Conservation (phyloP, 2,797 vertebrate species). For the Molossus molossus region DNA sequence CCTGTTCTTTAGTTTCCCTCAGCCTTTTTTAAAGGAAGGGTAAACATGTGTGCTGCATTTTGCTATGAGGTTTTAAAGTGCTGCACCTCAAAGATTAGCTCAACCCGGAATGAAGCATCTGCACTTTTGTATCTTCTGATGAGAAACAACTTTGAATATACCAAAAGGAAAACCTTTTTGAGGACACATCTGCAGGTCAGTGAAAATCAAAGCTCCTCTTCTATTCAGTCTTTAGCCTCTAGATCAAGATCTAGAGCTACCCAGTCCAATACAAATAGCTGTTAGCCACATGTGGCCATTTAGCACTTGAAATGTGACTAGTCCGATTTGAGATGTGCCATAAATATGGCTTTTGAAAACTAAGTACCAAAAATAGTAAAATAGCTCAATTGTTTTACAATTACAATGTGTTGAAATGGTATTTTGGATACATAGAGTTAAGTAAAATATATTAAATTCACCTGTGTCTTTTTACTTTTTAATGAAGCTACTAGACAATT, state of each 20-base stretch:
- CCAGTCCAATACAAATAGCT: background rate
- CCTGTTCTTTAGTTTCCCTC: constrained; percentile 93
- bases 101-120: constrained; percentile 95
- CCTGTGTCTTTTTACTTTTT: background rate
- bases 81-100: constrained; percentile 96
- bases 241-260: background rate
- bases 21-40: constrained; percentile 97
- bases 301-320: background rate
- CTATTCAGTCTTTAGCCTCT: background rate
- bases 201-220: constrained; percentile 56
- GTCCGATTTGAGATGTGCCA: background rate
- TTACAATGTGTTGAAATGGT: background rate
- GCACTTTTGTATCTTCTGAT: constrained; percentile 98
- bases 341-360: constrained; percentile 5
- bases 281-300: background rate
- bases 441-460: constrained; percentile 55
- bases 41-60: constrained; percentile 96
- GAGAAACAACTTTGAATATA: constrained; percentile 98
- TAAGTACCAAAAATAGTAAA: constrained; percentile 19
- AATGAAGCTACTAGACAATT: background rate
- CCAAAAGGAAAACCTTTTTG: constrained; percentile 96
- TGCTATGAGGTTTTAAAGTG: constrained; percentile 98
- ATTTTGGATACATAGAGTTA: background rate
- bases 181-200: constrained; percentile 97
- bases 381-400: constrained; percentile 4